phyloP scores from a whole-genome alignment of 2,113 vertebrate species.

The Phodopus roborovskii region DNA sequence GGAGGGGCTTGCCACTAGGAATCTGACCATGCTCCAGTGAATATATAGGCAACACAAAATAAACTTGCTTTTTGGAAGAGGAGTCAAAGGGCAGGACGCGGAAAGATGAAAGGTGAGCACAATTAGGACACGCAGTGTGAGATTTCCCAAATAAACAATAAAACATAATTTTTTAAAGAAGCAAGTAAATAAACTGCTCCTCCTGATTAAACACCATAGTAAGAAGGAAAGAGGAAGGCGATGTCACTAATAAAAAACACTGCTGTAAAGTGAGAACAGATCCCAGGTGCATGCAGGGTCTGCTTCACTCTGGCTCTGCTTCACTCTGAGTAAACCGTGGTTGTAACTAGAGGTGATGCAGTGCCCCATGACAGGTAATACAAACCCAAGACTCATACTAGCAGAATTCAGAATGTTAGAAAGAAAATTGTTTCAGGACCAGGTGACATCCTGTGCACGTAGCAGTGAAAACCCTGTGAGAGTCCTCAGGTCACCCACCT shows the following conservation, averaged over 20 bases:
- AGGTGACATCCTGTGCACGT: fast-evolving
- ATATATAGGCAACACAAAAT: neutral
- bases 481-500: neutral
- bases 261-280: neutral
- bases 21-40: neutral
- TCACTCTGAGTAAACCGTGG: neutral
- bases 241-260: neutral
- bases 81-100: neutral
- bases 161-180: neutral
- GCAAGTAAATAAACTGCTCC: neutral
- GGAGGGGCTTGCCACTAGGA: neutral
- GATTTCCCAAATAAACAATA: neutral
- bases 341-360: no score
- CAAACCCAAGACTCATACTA: neutral
- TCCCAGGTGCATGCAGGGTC: neutral
- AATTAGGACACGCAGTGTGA: neutral
- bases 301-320: fast-evolving
- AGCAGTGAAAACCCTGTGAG: fast-evolving
- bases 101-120: neutral
- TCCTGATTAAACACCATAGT: neutral
- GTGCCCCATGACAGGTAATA: no score
- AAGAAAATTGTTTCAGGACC: neutral
- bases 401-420: neutral
- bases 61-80: neutral
- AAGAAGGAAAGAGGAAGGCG: constrained; percentile 1